A percentile compares a stretch with the other conserved stretches of the same genome.
Evolutionary conservation across 2,797 vertebrate genomes (phyloP).

Genomic region (Notolepis coatsorum): DNA sequence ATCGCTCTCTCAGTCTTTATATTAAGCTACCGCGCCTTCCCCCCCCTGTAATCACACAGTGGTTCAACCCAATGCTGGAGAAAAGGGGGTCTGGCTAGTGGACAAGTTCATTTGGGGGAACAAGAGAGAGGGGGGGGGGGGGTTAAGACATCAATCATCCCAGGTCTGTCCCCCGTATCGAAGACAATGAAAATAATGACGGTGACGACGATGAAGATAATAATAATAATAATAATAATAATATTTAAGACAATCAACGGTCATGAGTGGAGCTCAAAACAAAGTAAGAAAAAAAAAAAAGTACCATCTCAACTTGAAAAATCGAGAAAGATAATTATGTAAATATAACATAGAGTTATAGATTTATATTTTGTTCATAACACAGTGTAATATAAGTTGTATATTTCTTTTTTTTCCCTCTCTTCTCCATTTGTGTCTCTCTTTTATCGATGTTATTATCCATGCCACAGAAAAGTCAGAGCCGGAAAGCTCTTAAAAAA

Average conservation of each 20-base stretch:
- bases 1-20: slow-evolving; percentile 62
- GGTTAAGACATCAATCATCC: slow-evolving; percentile 73
- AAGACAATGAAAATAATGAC: slow-evolving; percentile 79
- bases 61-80: slow-evolving; percentile 70
- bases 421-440: slow-evolving; percentile 83
- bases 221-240: slow-evolving; percentile 74
- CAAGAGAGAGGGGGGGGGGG: slow-evolving; percentile 30
- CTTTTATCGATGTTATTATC: slow-evolving; percentile 99
- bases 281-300: slow-evolving; percentile 84
- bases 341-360: slow-evolving; percentile 99
- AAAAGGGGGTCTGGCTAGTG: slow-evolving; percentile 36
- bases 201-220: slow-evolving; percentile 42
- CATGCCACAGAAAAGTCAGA: slow-evolving; percentile 97
- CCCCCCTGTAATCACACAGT: slow-evolving; percentile 56
- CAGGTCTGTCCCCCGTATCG: slow-evolving; percentile 71
- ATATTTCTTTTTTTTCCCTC: slow-evolving; percentile 95
- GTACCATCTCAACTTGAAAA: slow-evolving; percentile 99
- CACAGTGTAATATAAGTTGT: slow-evolving; percentile 99
- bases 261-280: slow-evolving; percentile 97
- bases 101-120: slow-evolving; percentile 44
- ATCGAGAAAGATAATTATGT: slow-evolving; percentile 99
- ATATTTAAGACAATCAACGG: slow-evolving; percentile 98
- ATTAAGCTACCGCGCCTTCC: slow-evolving; percentile 65
- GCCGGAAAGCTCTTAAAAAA: slow-evolving; percentile 91
- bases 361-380: slow-evolving; percentile 99